These are phyloP conservation scores for Pectinophora gossypiella DNA, from an alignment of 1,140 invertebrate genomes.

Conservation along the genomic window DNA sequence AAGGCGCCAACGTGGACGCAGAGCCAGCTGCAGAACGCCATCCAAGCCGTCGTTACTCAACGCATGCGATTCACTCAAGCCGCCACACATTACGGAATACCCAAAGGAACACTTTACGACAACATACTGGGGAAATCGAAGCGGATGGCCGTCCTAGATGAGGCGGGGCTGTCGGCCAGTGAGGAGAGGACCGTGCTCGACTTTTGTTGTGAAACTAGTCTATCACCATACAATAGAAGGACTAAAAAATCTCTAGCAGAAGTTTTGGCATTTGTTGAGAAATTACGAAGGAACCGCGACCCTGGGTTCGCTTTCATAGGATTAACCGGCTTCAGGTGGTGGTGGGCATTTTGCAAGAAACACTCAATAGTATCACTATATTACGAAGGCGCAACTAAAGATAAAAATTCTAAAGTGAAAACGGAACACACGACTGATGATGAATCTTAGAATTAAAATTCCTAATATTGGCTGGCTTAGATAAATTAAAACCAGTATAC, in stretches of 20 bases:
- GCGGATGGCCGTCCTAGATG: slow-evolving; percentile 84
- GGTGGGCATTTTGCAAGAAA: slow-evolving; percentile 90
- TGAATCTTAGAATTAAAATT: too few species aligned
- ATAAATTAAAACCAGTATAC: too few species aligned
- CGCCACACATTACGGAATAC: slow-evolving; percentile 82
- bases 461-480: too few species aligned
- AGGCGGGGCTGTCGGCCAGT: slow-evolving; percentile 77
- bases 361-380: slow-evolving; percentile 80
- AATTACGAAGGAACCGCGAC: slow-evolving; percentile 76
- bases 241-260: slow-evolving; percentile 81
- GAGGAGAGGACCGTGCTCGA: slow-evolving; percentile 83
- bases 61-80: slow-evolving; percentile 87
- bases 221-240: slow-evolving; percentile 83
- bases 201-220: slow-evolving; percentile 83
- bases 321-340: slow-evolving; percentile 84
- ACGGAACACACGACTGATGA: background rate
- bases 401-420: slow-evolving; percentile 37
- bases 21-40: slow-evolving; percentile 84
- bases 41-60: slow-evolving; percentile 84
- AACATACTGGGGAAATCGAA: slow-evolving; percentile 87
- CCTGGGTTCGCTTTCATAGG: slow-evolving; percentile 81
- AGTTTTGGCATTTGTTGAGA: slow-evolving; percentile 81
- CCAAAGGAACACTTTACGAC: slow-evolving; percentile 87
- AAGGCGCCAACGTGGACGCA: slow-evolving; percentile 87
- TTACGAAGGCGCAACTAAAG: slow-evolving; percentile 38